phyloP scores from a whole-genome alignment of 2,113 vertebrate species.

The Cercocebus atys region DNA sequence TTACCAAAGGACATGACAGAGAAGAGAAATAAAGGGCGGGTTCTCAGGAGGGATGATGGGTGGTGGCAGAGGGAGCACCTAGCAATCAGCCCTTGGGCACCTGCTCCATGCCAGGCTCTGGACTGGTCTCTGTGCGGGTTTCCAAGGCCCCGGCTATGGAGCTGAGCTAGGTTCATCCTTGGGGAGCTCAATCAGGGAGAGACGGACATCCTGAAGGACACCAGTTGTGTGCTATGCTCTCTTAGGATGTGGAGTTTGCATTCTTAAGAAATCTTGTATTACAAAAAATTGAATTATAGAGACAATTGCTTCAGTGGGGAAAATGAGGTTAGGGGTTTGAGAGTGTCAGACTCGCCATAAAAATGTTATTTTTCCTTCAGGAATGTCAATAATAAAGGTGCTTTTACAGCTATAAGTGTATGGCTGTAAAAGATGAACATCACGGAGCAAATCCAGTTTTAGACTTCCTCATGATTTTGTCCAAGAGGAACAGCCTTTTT shows the following conservation, averaged over 20 bases:
- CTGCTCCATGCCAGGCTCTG: background rate
- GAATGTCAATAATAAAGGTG: constrained; percentile 56
- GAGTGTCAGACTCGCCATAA: constrained; percentile 50
- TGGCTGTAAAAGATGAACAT: constrained; percentile 52
- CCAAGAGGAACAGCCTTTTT: background rate
- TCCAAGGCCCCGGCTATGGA: background rate
- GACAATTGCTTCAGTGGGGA: background rate
- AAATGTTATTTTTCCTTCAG: constrained; percentile 67
- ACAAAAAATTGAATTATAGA: constrained; percentile 18
- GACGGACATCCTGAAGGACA: background rate
- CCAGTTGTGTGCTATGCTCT: background rate
- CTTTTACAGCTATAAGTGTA: constrained; percentile 24
- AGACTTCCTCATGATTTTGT: background rate
- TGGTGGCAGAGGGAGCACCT: background rate
- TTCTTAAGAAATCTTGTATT: constrained; percentile 13
- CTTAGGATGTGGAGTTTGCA: background rate
- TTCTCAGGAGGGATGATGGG: background rate
- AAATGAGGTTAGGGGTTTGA: constrained; percentile 43
- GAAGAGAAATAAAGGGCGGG: background rate
- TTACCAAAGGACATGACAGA: constrained; percentile 4
- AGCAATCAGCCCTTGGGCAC: background rate
- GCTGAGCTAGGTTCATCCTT: background rate
- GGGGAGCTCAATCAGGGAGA: background rate
- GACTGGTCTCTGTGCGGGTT: background rate
- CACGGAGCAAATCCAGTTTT: constrained; percentile 21